These are phyloP conservation scores for Mimachlamys varia DNA, from an alignment of 2,888 invertebrate species.

Conservation along the genomic window DNA sequence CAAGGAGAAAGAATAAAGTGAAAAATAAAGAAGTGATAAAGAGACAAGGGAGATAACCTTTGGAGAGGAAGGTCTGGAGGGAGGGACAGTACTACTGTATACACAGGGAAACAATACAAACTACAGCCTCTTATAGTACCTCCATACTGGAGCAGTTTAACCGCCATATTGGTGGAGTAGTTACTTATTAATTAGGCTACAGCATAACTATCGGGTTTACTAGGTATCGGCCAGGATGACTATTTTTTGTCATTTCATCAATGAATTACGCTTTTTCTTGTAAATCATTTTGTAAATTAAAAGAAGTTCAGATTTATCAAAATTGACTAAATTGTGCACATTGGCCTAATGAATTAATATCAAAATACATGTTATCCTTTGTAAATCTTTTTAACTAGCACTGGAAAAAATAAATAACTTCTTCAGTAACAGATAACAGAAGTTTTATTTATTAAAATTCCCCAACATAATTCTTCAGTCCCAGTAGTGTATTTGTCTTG, in stretches of 20 bases:
- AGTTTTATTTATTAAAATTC: too few species aligned
- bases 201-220: not conserved
- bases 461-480: too few species aligned
- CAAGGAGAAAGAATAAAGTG: not conserved
- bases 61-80: not conserved
- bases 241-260: not conserved
- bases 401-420: too few species aligned
- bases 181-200: not conserved
- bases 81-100: not conserved
- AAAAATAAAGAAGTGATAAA: conserved; percentile 29
- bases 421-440: too few species aligned
- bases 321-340: too few species aligned
- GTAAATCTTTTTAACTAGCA: too few species aligned
- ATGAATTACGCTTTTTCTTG: not conserved
- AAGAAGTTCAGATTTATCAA: not conserved
- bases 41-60: not conserved
- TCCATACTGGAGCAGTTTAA: not conserved
- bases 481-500: too few species aligned
- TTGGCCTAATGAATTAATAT: too few species aligned
- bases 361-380: too few species aligned
- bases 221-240: not conserved
- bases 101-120: not conserved
- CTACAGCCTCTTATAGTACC: not conserved
- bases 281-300: not conserved
- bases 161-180: too few species aligned